Conservation (phyloP, 2,888 invertebrate species). For the Eueremaeus valkanovi region DNA sequence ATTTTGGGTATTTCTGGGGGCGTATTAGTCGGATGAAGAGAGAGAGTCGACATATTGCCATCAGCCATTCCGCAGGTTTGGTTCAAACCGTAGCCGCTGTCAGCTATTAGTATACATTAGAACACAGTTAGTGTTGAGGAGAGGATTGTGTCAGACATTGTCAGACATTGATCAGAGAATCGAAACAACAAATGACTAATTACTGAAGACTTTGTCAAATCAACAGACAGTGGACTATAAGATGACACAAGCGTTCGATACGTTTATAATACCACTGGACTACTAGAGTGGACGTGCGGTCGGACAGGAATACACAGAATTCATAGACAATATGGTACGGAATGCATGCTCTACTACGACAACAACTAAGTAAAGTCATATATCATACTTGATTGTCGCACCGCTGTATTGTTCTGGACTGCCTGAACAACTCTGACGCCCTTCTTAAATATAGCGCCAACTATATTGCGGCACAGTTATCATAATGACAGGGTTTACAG, state of each 20-base stretch:
- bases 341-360: constrained; percentile 4
- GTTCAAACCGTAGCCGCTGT: constrained; percentile 53
- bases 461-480: constrained; percentile 31
- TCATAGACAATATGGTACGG: background rate
- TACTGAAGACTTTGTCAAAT: background rate
- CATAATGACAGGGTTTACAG: too few relatives aligned
- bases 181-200: background rate
- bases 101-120: constrained; percentile 72
- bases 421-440: constrained; percentile 98
- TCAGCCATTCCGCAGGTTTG: constrained; percentile 33
- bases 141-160: background rate
- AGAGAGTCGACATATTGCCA: constrained; percentile 39
- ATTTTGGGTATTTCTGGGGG: constrained; percentile 98
- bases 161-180: background rate
- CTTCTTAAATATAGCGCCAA: constrained; percentile 78
- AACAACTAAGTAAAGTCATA: constrained; percentile 36
- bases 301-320: background rate
- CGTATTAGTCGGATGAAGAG: constrained; percentile 75
- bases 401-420: constrained; percentile 71
- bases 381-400: constrained; percentile 74
- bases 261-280: background rate
- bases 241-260: background rate
- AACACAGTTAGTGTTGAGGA: background rate
- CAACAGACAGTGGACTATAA: constrained; percentile 7
- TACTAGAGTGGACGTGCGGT: background rate